These are phyloP conservation scores for Eulemur mongoz DNA, from an alignment of 2,797 vertebrate genomes.

Conservation along the genomic window DNA sequence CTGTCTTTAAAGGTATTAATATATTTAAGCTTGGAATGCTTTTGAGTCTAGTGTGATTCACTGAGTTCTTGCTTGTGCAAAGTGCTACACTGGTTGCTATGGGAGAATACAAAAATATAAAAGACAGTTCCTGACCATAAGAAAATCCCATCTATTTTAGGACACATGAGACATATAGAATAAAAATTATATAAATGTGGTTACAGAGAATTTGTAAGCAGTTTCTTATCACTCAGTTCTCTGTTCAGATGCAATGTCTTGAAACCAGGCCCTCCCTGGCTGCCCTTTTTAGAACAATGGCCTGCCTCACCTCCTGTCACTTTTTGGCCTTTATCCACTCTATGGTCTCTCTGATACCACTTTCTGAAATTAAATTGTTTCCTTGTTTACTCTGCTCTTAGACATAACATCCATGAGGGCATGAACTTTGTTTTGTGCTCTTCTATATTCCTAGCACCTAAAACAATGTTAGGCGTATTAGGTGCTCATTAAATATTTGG, in stretches of 20 bases:
- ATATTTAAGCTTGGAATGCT: conserved; percentile 10
- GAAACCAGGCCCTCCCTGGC: not conserved
- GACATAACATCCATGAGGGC: not conserved
- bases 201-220: conserved; percentile 7
- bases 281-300: not conserved
- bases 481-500: not conserved
- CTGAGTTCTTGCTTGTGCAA: conserved; percentile 39
- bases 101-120: conserved; percentile 59
- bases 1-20: conserved; percentile 22
- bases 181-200: not conserved
- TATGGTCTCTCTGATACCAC: not conserved
- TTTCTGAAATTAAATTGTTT: not conserved
- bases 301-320: not conserved
- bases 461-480: not conserved
- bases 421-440: not conserved
- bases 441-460: not conserved
- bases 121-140: conserved; percentile 41
- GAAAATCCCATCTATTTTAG: conserved; percentile 60
- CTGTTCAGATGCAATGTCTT: not conserved
- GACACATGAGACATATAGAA: not conserved
- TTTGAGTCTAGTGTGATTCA: conserved; percentile 53
- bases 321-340: not conserved
- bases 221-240: not conserved
- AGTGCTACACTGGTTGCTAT: conserved; percentile 45
- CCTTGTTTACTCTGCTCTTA: not conserved